Evolutionary conservation across 2,888 invertebrate genomes (phyloP), one percentile per base, ranked within the genome.

Genomic region (Tachina fera): DNA sequence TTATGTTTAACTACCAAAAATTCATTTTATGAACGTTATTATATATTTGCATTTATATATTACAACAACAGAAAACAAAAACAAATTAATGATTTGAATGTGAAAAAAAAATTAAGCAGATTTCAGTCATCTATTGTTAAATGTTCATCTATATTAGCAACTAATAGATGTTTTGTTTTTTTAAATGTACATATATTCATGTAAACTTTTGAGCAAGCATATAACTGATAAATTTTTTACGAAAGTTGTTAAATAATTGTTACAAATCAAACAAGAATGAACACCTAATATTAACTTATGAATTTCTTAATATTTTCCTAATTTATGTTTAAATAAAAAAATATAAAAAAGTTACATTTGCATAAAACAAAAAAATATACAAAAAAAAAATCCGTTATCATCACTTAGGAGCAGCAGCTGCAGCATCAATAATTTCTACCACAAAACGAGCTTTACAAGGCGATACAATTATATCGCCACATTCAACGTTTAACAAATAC

Each of bases 391-490:
- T n/a, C 8, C 49, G 16, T 11, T 65, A 83, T 47, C 70, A 81
- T 63, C 72, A 84, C 80, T 84, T 84, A 87, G 87, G 87, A 87
- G 87, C 87, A 87, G 86, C 87, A 84, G 82, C 82, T 86, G 83
- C 86, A 84, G 19, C 76, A 80, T 63, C 84, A 74, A 72, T 19
- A 77, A 74, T 76, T 72, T 65, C 75, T 49, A 45, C 75, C 75
- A 68, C 53, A 22, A 79, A 56, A 71, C 75, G 70, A 76, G 78
- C 91, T 89, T 90, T 89, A 89, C 88, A 74, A n/a, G 71, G 71
- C 68, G 75, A 68, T 53, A 68, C 31, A n/a, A 16, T 10, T 1
- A 68, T 67, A 41, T 81, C 80, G 22, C 43, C 84, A 14, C 88
- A 86, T 53, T 51, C 61, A 45, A 61, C 49, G 51, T 77, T 83